phyloP scores from a whole-genome alignment of 2,797 vertebrate genomes.

The Cossypha polioptera region DNA sequence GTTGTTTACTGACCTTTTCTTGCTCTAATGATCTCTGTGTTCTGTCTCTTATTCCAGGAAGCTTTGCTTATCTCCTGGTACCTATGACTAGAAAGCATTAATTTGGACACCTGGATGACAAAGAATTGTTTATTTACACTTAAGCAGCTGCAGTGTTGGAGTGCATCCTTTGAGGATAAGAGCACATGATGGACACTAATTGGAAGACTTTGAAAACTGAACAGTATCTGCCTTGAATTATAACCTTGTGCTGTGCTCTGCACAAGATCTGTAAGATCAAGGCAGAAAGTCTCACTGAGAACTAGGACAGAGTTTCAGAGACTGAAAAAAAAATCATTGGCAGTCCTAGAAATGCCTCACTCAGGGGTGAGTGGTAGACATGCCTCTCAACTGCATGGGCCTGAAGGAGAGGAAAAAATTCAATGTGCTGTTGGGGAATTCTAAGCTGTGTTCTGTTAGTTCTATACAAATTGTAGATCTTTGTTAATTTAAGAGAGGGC shows the following conservation, averaged over 20 bases:
- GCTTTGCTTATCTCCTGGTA: neutral
- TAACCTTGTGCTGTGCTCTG: neutral
- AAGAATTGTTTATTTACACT: conserved; percentile 8
- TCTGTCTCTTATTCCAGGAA: neutral
- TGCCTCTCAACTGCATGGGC: neutral
- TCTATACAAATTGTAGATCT: neutral
- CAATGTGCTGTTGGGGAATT: neutral
- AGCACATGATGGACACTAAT: conserved; percentile 37
- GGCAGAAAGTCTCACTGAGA: neutral
- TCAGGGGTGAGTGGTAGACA: neutral
- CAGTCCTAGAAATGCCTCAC: neutral
- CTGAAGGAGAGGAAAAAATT: neutral
- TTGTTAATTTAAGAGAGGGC: neutral
- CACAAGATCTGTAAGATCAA: neutral
- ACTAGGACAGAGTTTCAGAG: neutral
- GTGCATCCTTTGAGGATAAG: neutral
- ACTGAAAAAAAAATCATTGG: neutral
- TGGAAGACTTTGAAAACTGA: neutral
- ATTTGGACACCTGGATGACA: neutral
- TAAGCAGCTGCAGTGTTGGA: neutral
- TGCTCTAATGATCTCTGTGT: neutral
- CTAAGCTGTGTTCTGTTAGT: neutral
- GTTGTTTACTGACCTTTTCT: conserved; percentile 15
- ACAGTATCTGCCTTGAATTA: conserved; percentile 8
- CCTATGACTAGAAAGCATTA: neutral